These are phyloP conservation scores for Diploptera punctata DNA, from an alignment of 2,888 invertebrate species.

Conservation along the genomic window DNA sequence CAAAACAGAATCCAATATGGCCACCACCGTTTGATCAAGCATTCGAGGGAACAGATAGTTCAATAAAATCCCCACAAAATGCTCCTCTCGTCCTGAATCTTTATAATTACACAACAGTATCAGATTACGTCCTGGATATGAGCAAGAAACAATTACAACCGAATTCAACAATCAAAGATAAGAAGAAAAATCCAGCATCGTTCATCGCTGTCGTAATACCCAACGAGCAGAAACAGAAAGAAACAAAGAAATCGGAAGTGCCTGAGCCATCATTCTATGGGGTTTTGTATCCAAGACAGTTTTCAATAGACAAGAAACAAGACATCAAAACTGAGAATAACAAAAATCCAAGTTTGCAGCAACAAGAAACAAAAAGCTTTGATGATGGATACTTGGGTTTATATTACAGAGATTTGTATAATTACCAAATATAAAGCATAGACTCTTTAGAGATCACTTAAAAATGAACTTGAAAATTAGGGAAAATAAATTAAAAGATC, in stretches of 20 bases:
- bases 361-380: too few relatives aligned
- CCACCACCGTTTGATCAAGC: slow-evolving; percentile 24
- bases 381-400: too few relatives aligned
- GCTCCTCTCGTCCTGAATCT: background rate
- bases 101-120: slow-evolving; percentile 1
- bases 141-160: background rate
- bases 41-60: slow-evolving; percentile 1
- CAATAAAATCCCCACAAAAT: background rate
- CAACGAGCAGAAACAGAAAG: background rate
- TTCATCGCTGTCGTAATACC: background rate
- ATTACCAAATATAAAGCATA: too few relatives aligned
- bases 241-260: background rate
- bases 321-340: too few relatives aligned
- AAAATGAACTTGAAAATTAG: too few relatives aligned
- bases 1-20: background rate
- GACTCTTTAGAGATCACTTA: too few relatives aligned
- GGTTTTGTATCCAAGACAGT: background rate
- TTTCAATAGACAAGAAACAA: background rate
- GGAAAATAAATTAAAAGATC: too few relatives aligned
- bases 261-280: slow-evolving; percentile 4
- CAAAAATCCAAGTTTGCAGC: too few relatives aligned
- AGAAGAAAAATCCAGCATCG: background rate
- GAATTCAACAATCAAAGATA: background rate
- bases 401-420: too few relatives aligned
- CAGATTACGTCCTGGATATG: background rate